A percentile compares a stretch with the other conserved stretches of the same genome.
Evolutionary conservation across 2,113 vertebrate species (phyloP).

Genomic region (Neopipo cinnamomea): DNA sequence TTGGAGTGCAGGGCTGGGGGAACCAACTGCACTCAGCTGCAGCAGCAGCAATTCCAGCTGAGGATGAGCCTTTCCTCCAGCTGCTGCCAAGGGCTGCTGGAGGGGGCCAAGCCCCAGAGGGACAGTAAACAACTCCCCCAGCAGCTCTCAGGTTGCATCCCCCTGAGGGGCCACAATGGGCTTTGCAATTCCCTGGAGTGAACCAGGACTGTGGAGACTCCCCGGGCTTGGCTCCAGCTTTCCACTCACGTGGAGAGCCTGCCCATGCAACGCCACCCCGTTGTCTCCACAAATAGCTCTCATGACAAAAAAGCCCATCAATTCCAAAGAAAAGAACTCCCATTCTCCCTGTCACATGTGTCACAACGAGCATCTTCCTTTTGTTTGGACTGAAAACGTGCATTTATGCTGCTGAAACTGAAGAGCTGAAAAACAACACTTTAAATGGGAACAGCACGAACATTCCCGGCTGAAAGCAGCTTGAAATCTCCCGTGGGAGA

Average conservation of each 20-base stretch:
- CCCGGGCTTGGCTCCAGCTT: accelerated
- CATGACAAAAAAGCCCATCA: neutral
- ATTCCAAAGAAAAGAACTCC: neutral
- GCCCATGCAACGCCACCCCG: accelerated
- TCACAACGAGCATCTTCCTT: neutral
- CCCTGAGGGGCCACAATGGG: accelerated
- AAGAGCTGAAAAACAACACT: neutral
- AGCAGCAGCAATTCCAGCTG: neutral
- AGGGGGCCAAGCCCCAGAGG: neutral
- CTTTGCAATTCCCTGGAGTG: neutral
- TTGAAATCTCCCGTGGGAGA: neutral
- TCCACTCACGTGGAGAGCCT: neutral
- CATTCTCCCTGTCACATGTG: neutral
- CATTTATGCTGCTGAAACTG: neutral
- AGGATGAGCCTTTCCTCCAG: neutral
- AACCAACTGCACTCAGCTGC: neutral
- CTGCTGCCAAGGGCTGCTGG: neutral
- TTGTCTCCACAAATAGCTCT: neutral
- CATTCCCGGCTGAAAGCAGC: neutral
- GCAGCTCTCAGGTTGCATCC: neutral
- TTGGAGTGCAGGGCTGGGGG: neutral
- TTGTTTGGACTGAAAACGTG: neutral
- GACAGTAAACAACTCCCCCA: neutral
- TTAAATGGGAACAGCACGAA: neutral
- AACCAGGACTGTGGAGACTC: neutral